Percentiles rank a stretch among this genome's conserved stretches.
These are phyloP conservation scores for Tiaroga cobitis DNA, from an alignment of 2,797 vertebrate genomes.

Conservation along the genomic window DNA sequence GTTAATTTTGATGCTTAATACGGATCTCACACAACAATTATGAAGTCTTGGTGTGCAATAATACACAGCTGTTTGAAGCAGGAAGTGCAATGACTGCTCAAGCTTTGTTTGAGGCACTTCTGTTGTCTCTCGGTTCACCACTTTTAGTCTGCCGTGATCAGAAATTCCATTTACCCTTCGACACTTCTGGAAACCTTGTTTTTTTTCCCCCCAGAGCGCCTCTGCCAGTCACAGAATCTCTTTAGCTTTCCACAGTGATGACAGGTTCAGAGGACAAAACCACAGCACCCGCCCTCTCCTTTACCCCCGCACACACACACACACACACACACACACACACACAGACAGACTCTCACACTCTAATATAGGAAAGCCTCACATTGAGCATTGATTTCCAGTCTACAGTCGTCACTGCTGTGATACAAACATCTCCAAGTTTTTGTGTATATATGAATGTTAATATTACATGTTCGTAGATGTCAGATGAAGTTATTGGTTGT, in stretches of 20 bases:
- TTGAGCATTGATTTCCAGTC: constrained; percentile 33
- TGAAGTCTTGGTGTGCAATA: neutral
- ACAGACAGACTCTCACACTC: neutral
- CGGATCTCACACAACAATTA: neutral
- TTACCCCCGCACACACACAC: neutral
- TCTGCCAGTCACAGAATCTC: constrained; percentile 50
- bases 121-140: constrained; percentile 18
- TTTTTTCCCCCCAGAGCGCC: neutral
- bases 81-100: neutral
- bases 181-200: constrained; percentile 43
- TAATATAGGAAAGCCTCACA: constrained; percentile 16
- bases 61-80: neutral
- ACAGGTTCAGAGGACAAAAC: constrained; percentile 45
- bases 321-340: neutral
- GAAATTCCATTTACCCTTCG: constrained; percentile 46
- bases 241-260: constrained; percentile 45
- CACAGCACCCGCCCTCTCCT: constrained; percentile 30
- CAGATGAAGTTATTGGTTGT: neutral
- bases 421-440: neutral
- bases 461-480: neutral
- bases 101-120: constrained; percentile 19
- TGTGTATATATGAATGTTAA: constrained; percentile 8
- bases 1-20: neutral
- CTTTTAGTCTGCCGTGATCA: constrained; percentile 36
- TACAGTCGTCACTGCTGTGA: neutral